Evolutionary conservation across 2,888 invertebrate genomes (phyloP), one percentile per base, ranked within the genome.

Genomic region (Boloria euphrosyne): DNA sequence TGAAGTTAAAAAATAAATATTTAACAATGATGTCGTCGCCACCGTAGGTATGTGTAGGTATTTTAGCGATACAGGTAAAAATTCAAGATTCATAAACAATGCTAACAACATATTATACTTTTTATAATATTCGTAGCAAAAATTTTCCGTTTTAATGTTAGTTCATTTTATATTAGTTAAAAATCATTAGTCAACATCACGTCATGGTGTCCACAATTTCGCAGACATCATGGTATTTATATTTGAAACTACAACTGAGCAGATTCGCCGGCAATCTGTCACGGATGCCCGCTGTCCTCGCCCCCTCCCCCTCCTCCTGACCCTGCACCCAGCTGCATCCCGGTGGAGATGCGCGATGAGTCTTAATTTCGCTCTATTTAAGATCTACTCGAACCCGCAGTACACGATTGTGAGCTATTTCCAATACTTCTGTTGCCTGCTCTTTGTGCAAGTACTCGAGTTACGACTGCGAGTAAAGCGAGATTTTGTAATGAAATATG

Each of bases 201-300:
- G 27, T 16, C 0, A 22, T 22, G 3, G 3, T 46, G n/a, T 61
- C 66, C 66, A 31, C 51, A 31, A 51, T 38, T 17, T 44, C 16
- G 3, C 44, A 43, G 14, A 46, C 14, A 27, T 17, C 46, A 31
- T 66, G 67, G 64, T 52, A 52, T 53, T 27, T 22, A 14, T 46
- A 38, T 13, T 44, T 52, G 60, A 58, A n/a, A 38, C 10, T 38
- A 38, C 31, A 38, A 38, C 62, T 63, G 59, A 49, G 38, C 50
- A 44, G 47, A 31, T 59, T 65, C 52, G 38, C 64, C 46, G 46
- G 67, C 64, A 67, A 71, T 71, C 73, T 70, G 73, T 71, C 71
- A 66, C 63, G 46, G 55, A 55, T 31, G 43, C 27, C 47, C 43
- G 50, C 16, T 44, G 49, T 55, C 66, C 44, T 47, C 50, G 27